Conservation (phyloP, 2,888 invertebrate genomes). For the Amiota minor region DNA sequence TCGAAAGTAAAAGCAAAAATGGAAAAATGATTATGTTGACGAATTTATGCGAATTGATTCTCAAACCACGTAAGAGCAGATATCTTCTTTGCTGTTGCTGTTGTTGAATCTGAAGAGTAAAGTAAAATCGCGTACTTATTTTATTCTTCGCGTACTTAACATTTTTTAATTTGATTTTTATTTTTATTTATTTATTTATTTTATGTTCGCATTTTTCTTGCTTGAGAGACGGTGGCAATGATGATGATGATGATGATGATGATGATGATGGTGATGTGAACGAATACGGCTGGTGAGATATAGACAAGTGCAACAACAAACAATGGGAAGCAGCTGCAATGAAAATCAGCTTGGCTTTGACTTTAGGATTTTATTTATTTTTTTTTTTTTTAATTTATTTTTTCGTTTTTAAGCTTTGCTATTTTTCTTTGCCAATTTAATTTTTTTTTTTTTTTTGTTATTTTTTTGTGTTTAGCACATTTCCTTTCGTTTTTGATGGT, state of each 20-base stretch:
- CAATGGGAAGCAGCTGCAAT: neutral
- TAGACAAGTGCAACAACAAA: neutral
- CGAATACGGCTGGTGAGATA: slow-evolving; percentile 7
- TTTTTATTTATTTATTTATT: slow-evolving; percentile 41
- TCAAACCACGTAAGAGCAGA: too few species aligned
- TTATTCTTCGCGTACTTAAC: slow-evolving; percentile 23
- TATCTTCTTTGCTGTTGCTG: too few species aligned
- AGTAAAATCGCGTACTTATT: slow-evolving; percentile 1
- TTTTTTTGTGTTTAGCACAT: slow-evolving; percentile 23
- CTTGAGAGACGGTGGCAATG: neutral
- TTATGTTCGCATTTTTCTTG: slow-evolving; percentile 36
- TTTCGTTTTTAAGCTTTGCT: neutral
- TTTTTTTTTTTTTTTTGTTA: slow-evolving; percentile 26
- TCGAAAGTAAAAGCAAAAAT: too few species aligned
- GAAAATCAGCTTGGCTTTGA: slow-evolving; percentile 21
- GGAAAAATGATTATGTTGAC: slow-evolving; percentile 44
- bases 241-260: neutral
- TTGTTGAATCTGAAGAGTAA: neutral
- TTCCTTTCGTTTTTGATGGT: slow-evolving; percentile 41
- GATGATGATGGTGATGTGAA: slow-evolving; percentile 33
- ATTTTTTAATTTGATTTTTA: slow-evolving; percentile 29
- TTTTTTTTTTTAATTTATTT: neutral
- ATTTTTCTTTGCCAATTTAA: neutral
- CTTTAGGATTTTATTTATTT: slow-evolving; percentile 20
- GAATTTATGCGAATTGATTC: slow-evolving; percentile 39